Evolutionary conservation across 1,140 invertebrate genomes (phyloP), one percentile per base, ranked within the genome.

Genomic region (Drosophila suzukii): DNA sequence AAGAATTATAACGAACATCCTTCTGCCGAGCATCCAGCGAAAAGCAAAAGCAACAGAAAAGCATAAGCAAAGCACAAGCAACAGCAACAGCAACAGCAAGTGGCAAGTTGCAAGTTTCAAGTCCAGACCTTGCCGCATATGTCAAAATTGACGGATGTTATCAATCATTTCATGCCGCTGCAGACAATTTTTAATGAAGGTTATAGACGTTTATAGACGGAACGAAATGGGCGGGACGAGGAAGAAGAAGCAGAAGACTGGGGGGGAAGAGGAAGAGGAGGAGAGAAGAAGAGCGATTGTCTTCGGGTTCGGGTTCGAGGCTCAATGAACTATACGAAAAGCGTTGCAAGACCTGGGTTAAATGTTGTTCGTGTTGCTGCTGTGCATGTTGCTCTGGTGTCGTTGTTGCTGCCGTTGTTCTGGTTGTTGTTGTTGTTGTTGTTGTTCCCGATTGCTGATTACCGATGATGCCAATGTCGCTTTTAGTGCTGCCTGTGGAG

Each of bases 71-170:
- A 24, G n/a, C 39, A 43, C 8, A 15, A 51, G 6, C 39, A 57
- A 34, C 12, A 8, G 32, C 49, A n/a, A 39, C 36, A 51, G 49
- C 30, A 58, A 43, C 38, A 41, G 51, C 39, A 54, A 55, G 36
- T 54, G 51, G 43, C 43, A 46, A 30, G 55, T 58, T 54, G 68
- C 44, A 65, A 65, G 47, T 67, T 38, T 57, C 56, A 46, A 59
- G 78, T 71, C 46, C 78, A 72, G 79, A 75, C 78, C 61, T 63
- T 75, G 73, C 73, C 68, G 85, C 81, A 89, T 84, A 90, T 89
- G 84, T 90, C 84, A 89, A 86, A 85, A 86, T 90, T 88, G 82
- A 90, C 86, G 86, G 86, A 90, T 90, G 86, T 90, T 90, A 90
- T 90, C 83, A 90, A 90, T 90, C 86, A 90, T 88, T 88, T 88